These are phyloP conservation scores for Brachyistius frenatus DNA, from an alignment of 2,113 vertebrate species.

Conservation along the genomic window DNA sequence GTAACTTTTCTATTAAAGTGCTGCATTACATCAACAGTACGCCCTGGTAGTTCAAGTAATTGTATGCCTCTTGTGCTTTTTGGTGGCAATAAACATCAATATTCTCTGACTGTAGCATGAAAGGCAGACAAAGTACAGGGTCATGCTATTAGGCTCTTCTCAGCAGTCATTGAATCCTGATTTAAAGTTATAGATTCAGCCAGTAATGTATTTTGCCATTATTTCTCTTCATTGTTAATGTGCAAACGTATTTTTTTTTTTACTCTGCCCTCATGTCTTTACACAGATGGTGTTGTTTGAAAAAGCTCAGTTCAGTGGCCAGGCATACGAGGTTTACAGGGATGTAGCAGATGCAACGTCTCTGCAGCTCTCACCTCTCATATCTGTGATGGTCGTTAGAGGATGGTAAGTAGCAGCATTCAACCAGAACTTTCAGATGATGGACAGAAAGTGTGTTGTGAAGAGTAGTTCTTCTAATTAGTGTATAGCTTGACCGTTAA, in stretches of 20 bases:
- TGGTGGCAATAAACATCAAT: background rate
- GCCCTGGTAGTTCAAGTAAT: background rate
- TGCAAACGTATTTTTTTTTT: background rate
- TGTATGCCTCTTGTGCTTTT: background rate
- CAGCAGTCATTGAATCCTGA: slow-evolving; percentile 4
- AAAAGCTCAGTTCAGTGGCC: slow-evolving; percentile 82
- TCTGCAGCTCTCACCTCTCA: slow-evolving; percentile 86
- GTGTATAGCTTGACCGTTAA: slow-evolving; percentile 15
- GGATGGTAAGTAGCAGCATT: slow-evolving; percentile 89
- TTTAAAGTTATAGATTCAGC: slow-evolving; percentile 7
- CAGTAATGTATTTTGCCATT: slow-evolving; percentile 1
- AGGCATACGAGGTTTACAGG: slow-evolving; percentile 87
- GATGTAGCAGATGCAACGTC: slow-evolving; percentile 88
- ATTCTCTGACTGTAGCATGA: background rate
- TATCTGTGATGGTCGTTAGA: slow-evolving; percentile 89
- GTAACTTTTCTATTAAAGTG: slow-evolving; percentile 4
- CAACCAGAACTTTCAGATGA: background rate
- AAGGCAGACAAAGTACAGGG: background rate
- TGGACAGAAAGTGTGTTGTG: background rate
- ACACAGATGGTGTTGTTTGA: slow-evolving; percentile 89
- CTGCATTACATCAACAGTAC: background rate
- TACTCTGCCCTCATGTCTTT: slow-evolving; percentile 17
- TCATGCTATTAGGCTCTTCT: background rate
- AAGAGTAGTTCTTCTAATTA: slow-evolving; percentile 16
- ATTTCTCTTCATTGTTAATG: background rate